Percentiles rank a stretch among this genome's conserved stretches.
Conservation (phyloP, 2,797 vertebrate genomes). For the Chiloscyllium punctatum region DNA sequence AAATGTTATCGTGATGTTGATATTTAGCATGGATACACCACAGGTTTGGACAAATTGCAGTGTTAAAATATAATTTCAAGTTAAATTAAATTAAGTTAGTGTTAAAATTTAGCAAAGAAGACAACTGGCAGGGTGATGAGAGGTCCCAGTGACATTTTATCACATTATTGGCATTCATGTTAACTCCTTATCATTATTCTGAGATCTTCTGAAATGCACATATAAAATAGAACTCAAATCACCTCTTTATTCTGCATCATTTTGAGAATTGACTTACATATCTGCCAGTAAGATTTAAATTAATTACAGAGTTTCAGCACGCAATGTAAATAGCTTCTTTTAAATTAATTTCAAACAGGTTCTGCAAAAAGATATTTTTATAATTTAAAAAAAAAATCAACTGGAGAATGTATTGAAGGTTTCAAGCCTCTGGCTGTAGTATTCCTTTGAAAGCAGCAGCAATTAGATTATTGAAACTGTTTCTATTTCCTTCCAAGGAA, state of each 20-base stretch:
- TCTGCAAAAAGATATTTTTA: background rate
- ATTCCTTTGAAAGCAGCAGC: slow-evolving; percentile 34
- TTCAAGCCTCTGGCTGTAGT: slow-evolving; percentile 16
- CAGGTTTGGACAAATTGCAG: background rate
- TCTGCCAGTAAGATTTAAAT: slow-evolving; percentile 10
- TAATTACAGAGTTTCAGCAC: background rate
- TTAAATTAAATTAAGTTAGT: background rate
- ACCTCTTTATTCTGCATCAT: background rate
- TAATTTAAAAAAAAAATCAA: slow-evolving; percentile 11
- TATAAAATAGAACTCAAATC: background rate
- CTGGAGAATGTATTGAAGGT: slow-evolving; percentile 21
- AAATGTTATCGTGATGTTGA: background rate
- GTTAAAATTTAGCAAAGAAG: background rate
- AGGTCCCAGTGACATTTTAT: background rate
- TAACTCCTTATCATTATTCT: background rate
- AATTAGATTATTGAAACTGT: slow-evolving; percentile 33
- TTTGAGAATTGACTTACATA: background rate
- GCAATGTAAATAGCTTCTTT: slow-evolving; percentile 32
- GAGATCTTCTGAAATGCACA: background rate
- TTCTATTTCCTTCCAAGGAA: slow-evolving; percentile 23
- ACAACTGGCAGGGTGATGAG: background rate
- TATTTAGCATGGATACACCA: background rate
- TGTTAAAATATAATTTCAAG: background rate
- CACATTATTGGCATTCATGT: background rate
- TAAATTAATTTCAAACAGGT: slow-evolving; percentile 17